These are phyloP conservation scores for Phoebastria nigripes DNA, from an alignment of 2,797 vertebrate genomes.

Conservation along the genomic window DNA sequence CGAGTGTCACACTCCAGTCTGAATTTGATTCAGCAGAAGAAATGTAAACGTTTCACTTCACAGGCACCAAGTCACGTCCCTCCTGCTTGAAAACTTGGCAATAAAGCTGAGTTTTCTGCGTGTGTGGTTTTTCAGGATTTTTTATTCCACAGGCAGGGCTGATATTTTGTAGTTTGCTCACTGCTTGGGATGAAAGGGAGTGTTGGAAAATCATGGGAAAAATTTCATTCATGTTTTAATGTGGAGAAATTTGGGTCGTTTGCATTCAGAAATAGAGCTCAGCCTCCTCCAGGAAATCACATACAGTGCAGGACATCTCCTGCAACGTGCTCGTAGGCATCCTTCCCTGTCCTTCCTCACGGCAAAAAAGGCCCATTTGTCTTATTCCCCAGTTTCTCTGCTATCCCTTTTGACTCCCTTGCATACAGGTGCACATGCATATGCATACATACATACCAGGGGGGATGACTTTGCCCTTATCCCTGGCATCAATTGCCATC, in stretches of 20 bases:
- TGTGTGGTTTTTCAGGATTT: fast-evolving
- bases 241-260: not conserved
- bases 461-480: not conserved
- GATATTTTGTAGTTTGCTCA: not conserved
- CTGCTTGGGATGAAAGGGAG: not conserved
- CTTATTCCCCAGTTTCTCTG: not conserved
- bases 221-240: not conserved
- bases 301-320: not conserved
- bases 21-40: not conserved
- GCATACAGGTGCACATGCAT: fast-evolving
- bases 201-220: not conserved
- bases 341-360: not conserved
- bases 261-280: not conserved
- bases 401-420: not conserved
- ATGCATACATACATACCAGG: not conserved
- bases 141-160: not conserved
- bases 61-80: not conserved
- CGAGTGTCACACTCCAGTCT: not conserved
- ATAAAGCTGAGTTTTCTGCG: not conserved
- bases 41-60: fast-evolving
- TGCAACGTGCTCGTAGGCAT: fast-evolving
- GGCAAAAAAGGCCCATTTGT: not conserved
- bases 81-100: not conserved
- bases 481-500: fast-evolving
- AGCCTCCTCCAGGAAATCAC: not conserved